Conservation (phyloP, 2,888 invertebrate species). For the Camponotus fellah region DNA sequence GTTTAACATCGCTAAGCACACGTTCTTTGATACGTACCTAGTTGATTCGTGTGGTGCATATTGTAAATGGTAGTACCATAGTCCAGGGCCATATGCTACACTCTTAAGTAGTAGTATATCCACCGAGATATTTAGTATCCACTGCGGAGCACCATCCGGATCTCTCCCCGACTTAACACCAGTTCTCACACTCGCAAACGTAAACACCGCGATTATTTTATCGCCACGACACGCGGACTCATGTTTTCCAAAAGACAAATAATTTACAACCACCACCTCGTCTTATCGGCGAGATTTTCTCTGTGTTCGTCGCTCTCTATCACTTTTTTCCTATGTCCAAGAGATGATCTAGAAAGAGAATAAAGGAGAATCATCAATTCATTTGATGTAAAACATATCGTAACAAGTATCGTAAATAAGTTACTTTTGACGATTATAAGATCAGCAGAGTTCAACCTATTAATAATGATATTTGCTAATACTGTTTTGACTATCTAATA, state of each 20-base stretch:
- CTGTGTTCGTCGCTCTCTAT: conserved; percentile 27
- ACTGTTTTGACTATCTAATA: not conserved
- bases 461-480: not conserved
- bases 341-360: conserved; percentile 66
- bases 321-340: conserved; percentile 43
- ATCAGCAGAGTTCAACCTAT: not conserved
- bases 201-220: conserved; percentile 41
- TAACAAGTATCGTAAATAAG: not conserved
- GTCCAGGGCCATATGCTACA: conserved; percentile 83
- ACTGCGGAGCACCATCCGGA: conserved; percentile 34
- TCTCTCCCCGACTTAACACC: conserved; percentile 27
- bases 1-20: conserved; percentile 9
- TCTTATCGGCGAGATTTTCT: conserved; percentile 38
- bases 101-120: conserved; percentile 55
- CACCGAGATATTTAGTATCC: conserved; percentile 40
- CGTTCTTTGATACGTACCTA: conserved; percentile 79
- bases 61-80: conserved; percentile 82
- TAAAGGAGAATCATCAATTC: conserved; percentile 57
- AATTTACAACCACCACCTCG: conserved; percentile 40
- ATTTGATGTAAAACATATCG: conserved; percentile 18
- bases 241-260: conserved; percentile 26
- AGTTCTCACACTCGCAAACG: conserved; percentile 38
- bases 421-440: not conserved
- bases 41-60: conserved; percentile 84
- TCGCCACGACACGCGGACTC: conserved; percentile 14